A percentile compares a stretch with the other conserved stretches of the same genome.
These are phyloP conservation scores for Rhinoraja longicauda DNA, from an alignment of 2,797 vertebrate genomes.

Conservation along the genomic window DNA sequence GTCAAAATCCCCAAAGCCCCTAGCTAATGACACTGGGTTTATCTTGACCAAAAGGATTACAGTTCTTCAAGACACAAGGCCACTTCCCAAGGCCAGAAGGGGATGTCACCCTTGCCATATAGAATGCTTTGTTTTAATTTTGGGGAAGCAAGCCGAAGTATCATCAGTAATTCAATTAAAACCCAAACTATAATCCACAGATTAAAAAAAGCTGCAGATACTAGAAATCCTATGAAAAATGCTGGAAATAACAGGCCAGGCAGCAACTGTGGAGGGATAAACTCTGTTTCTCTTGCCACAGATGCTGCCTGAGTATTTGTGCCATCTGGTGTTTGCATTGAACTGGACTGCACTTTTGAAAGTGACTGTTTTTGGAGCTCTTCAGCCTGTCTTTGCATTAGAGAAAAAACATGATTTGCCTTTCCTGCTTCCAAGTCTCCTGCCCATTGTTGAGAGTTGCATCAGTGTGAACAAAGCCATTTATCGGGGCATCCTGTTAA, in stretches of 20 bases:
- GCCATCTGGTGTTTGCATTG: no score
- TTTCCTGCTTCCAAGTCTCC: not conserved
- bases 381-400: not conserved
- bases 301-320: no score
- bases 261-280: no score
- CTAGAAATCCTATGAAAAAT: no score
- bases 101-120: not conserved
- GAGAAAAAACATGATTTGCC: not conserved
- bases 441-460: not conserved
- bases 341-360: no score
- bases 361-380: not conserved
- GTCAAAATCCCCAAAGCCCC: not conserved
- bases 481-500: no score
- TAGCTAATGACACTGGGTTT: not conserved
- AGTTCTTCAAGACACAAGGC: not conserved
- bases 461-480: no score
- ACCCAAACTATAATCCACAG: not conserved
- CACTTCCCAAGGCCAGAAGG: not conserved
- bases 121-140: not conserved
- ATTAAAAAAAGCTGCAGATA: not conserved
- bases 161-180: not conserved
- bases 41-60: not conserved
- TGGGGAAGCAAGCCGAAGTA: not conserved
- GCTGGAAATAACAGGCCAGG: no score
- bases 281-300: no score